Percentiles rank a stretch among this genome's conserved stretches.
Conservation (phyloP, 2,888 invertebrate genomes). For the Pocota personata region DNA sequence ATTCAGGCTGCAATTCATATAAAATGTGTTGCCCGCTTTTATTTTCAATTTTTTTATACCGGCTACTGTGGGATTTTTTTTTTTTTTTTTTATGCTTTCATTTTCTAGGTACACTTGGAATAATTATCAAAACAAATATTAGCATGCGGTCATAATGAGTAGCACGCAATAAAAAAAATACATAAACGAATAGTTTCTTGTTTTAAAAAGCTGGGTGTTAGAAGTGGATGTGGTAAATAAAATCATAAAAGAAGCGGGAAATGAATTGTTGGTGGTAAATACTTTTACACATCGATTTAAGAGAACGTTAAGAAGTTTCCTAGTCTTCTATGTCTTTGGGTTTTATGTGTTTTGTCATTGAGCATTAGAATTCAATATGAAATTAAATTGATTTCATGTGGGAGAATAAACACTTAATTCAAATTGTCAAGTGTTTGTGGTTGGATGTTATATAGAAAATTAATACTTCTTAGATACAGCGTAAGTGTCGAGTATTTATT, state of each 20-base stretch:
- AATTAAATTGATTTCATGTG: background rate
- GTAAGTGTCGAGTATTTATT: background rate
- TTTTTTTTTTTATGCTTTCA: background rate
- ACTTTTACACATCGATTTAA: background rate
- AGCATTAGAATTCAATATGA: background rate
- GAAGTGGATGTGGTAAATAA: slow-evolving; percentile 1
- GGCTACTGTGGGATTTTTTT: background rate
- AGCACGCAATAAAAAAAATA: slow-evolving; percentile 18
- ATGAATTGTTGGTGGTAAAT: background rate
- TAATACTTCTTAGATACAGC: background rate
- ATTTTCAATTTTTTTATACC: slow-evolving; percentile 14
- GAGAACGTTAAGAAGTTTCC: background rate
- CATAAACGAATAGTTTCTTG: background rate
- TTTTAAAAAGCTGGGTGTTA: background rate
- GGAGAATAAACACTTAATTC: background rate
- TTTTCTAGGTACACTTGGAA: background rate
- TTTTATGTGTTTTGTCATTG: background rate
- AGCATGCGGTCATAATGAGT: background rate
- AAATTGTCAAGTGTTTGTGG: background rate
- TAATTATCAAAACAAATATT: slow-evolving; percentile 19
- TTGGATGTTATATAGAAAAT: background rate
- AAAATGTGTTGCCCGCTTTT: background rate
- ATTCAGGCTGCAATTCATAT: background rate
- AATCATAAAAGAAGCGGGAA: slow-evolving; percentile 7
- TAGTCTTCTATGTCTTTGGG: background rate